A percentile compares a stretch with the other conserved stretches of the same genome.
Evolutionary conservation across 2,113 vertebrate genomes (phyloP).

Genomic region (Chrysemys picta): DNA sequence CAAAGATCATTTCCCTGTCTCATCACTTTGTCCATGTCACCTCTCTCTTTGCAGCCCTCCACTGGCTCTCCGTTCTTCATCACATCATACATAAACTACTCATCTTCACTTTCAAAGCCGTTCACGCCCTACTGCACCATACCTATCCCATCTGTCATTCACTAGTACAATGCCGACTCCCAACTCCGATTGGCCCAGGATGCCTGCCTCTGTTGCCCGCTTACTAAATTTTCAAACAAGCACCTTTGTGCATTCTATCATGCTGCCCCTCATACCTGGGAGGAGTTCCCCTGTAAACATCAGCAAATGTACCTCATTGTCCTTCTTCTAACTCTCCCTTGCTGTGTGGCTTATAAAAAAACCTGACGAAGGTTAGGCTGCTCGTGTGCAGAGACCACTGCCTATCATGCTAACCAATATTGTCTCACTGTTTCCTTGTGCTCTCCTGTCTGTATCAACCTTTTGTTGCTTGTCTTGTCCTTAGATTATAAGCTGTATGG

Average conservation of each 20-base stretch:
- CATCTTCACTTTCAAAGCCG: not conserved
- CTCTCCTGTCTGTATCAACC: not conserved
- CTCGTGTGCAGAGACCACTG: not conserved
- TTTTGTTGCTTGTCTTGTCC: not conserved
- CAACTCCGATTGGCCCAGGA: not conserved
- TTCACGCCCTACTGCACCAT: not conserved
- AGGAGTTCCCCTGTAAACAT: not conserved
- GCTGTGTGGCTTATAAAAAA: not conserved
- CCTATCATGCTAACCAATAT: not conserved
- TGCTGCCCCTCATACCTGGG: not conserved
- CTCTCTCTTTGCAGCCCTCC: not conserved
- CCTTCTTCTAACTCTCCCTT: not conserved
- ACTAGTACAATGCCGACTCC: not conserved
- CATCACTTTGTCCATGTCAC: not conserved
- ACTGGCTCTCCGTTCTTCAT: not conserved
- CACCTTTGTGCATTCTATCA: not conserved
- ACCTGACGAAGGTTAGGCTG: not conserved
- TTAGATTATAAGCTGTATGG: not conserved
- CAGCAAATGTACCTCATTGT: not conserved
- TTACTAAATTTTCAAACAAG: not conserved
- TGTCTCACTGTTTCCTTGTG: not conserved
- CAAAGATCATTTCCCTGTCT: not conserved
- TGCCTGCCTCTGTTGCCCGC: not conserved
- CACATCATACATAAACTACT: not conserved
- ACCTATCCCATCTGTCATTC: not conserved